Evolutionary conservation across 2,113 vertebrate genomes (phyloP).

Genomic region (Neopipo cinnamomea): DNA sequence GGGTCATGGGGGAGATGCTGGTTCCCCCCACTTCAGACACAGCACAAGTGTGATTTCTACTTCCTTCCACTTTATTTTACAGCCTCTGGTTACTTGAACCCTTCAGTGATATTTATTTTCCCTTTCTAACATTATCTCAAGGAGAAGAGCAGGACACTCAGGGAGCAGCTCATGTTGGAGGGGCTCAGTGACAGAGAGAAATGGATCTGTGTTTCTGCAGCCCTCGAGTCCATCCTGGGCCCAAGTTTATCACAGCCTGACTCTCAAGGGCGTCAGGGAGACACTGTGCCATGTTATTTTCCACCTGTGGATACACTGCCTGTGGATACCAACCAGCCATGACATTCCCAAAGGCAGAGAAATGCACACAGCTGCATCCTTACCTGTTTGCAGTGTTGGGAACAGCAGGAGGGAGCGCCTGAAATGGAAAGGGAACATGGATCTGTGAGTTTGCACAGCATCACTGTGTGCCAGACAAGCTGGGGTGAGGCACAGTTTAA

Average conservation of each 20-base stretch:
- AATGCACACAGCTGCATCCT: background rate
- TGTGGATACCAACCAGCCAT: background rate
- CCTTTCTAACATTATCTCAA: background rate
- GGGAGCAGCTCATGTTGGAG: background rate
- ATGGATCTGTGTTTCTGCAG: background rate
- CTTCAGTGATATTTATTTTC: background rate
- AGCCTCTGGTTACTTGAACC: background rate
- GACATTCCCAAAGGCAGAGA: background rate
- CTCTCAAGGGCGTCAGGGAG: background rate
- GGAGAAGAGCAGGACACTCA: constrained; percentile 10
- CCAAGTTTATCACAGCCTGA: background rate
- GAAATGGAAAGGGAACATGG: background rate
- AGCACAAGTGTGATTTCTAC: background rate
- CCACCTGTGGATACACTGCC: background rate
- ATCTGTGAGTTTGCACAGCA: background rate
- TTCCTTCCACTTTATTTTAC: background rate
- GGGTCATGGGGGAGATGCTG: background rate
- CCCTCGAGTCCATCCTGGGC: background rate
- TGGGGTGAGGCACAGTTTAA: background rate
- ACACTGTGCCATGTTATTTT: background rate
- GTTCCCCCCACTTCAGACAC: background rate
- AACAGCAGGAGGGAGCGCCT: constrained; percentile 77
- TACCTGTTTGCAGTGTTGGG: constrained; percentile 84
- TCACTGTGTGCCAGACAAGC: background rate
- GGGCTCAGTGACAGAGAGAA: background rate